Evolutionary conservation across 1,140 invertebrate genomes (phyloP), one percentile per base, ranked within the genome.

Genomic region (Calycopis cecrops): DNA sequence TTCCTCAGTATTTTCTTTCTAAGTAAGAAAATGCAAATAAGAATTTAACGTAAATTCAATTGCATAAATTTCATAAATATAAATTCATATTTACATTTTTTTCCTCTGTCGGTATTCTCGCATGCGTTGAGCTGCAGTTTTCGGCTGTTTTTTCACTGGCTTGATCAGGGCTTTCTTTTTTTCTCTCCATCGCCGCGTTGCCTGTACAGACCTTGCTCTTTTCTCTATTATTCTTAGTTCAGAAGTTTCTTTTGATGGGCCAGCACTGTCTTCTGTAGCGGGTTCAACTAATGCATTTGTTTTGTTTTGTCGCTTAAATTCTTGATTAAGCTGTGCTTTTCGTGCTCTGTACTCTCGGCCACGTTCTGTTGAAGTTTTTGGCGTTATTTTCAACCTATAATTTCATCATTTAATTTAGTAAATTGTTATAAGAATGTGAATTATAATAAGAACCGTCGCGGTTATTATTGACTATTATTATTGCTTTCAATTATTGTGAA

Each of bases 21-120:
- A 34, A n/a, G 33, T 49, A 35, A 47, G 42, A 55, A 55, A 55
- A 37, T 37, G 12, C 53, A 55, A 18, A 55, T 48, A 48, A 55
- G 7, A 55, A 47, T 37, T 48, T n/a, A 35, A 54, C 9, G 40
- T n/a, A 9, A 28, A 40, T 18, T 35, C 10, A 18, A 48, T 48
- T 9, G 1, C 52, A 44, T 14, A 18, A 48, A 14, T 48, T 55
- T 55, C 17, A 47, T 48, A 55, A 28, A 28, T 12, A 18, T 55
- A 55, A 55, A 56, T 38, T 35, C 21, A 59, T 63, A 63, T 47
- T 62, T 66, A 66, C 63, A 59, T 48, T 66, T 60, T 66, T 40
- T 60, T 66, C 55, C 64, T 63, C 55, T 60, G 11, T n/a, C 60
- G 51, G 55, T 66, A 66, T 55, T 66, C 60, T 55, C 64, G 60